Base-by-base conservation (phyloP, 1,140 invertebrate genomes). In the Contarinia nasturtii region DNA sequence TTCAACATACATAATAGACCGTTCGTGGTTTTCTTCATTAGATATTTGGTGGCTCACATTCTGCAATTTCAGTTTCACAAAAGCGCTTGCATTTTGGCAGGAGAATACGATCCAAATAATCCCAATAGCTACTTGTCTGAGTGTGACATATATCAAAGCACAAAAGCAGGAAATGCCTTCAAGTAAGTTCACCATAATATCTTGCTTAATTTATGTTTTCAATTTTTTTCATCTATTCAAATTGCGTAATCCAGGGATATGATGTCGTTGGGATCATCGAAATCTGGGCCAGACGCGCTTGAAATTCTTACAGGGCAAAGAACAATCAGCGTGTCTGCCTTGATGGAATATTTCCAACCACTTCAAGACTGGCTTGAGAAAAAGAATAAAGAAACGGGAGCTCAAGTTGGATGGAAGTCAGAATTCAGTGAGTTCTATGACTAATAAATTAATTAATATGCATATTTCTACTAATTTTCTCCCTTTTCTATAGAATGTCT, bases 1-100 rank as follows among this genome's bases (percentile, higher is more conserved):
- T 40, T 41, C 11, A 21, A 20, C 11, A 15, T 14, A 11, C 17
- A 38, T 45, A 15, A 15, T 43, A 8, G n/a, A 12, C 40, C n/a
- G 21, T 38, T 15, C n/a, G n/a, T n/a, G n/a, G n/a, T n/a, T n/a
- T n/a, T n/a, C n/a, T n/a, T n/a, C 43, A 53, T 52, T 59, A 73
- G 76, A 43, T 80, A 80, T 58, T 80, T 80, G 54, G 66, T 79
- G 43, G 53, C 70, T 52, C 55, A 68, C 55, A 54, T 74, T 57
- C 55, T 75, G 49, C 53, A 76, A 59, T 82, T 80, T 57, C 78
- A 80, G 57, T 74, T 81, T 48, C 74, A 77, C 51, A 66, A 72
- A 54, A 59, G 70, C 0, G 49, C 82, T 27, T 82, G 79, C 51
- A 61, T 67, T 7, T 60, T 60, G 19, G 70, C 75, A 15, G 68